These are phyloP conservation scores for Kryptolebias marmoratus DNA, from an alignment of 2,113 vertebrate genomes.

Conservation along the genomic window DNA sequence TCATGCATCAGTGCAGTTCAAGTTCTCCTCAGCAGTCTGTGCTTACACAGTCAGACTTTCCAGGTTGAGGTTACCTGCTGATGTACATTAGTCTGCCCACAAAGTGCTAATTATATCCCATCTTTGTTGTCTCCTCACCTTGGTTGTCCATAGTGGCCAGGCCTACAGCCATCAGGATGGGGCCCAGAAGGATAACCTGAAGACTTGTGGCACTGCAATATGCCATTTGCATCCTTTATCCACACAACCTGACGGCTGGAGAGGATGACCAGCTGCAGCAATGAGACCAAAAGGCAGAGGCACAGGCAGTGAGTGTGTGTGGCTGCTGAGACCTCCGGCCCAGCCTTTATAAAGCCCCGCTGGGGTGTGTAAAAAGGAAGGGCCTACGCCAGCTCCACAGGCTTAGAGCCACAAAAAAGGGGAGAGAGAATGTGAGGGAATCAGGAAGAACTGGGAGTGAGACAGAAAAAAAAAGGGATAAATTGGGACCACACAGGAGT, in stretches of 20 bases:
- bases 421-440: constrained; percentile 58
- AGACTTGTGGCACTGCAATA: constrained; percentile 39
- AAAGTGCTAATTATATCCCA: constrained; percentile 62
- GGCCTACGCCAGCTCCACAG: constrained; percentile 78
- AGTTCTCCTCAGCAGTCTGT: constrained; percentile 27
- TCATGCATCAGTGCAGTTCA: constrained; percentile 5
- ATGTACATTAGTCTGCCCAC: constrained; percentile 53
- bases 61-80: constrained; percentile 56
- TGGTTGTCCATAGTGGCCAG: constrained; percentile 52
- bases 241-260: constrained; percentile 43
- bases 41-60: constrained; percentile 29
- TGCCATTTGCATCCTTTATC: constrained; percentile 63
- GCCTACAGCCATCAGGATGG: constrained; percentile 46
- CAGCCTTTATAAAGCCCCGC: constrained; percentile 81
- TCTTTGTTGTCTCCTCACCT: constrained; percentile 69
- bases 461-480: constrained; percentile 30
- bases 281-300: constrained; percentile 37
- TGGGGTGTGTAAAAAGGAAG: constrained; percentile 78
- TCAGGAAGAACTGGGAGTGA: constrained; percentile 47
- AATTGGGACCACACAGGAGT: constrained; percentile 73
- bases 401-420: constrained; percentile 69
- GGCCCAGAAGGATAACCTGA: constrained; percentile 66
- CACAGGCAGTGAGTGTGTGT: constrained; percentile 51
- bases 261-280: constrained; percentile 42
- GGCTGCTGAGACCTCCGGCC: constrained; percentile 72